Base-by-base conservation (phyloP, 2,888 invertebrate genomes). In the Poecilobothrus nobilitatus region DNA sequence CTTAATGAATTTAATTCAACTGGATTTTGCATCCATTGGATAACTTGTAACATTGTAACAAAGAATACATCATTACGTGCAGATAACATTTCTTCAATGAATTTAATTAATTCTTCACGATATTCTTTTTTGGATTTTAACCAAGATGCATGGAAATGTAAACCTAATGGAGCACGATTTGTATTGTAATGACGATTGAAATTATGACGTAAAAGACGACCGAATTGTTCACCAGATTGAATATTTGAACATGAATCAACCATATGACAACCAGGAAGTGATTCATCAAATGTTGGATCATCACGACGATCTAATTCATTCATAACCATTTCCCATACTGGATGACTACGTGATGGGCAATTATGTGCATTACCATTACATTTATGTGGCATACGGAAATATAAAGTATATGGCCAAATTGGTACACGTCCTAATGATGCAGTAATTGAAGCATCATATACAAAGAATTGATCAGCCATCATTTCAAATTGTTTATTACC, bases 271-370 rank as follows among this genome's bases (percentile, higher is more conserved):
- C 95, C 94, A 61, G 95, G 94, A 69, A 95, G 85, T 6, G 92
- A 92, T 81, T 95, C 95, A 78, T 95, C 95, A 80, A 95, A 95
- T 7, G 92, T 92, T 6, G 95, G 95, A 78, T 95, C 95, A 80
- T 95, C 95, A 81, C 95, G 88, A 81, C 95, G 88, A 83, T 95
- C 95, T 75, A 95, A 83, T 80, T 95, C 95, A 79, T 95, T 95
- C 93, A 95, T 94, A 67, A 95, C 95, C 89, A 95, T 95, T 83
- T 95, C 95, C 95, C 95, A 95, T 63, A 95, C 93, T 34, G 95
- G 94, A 77, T 95, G 95, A 76, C 92, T 92, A 79, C 91, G 85
- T 66, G 91, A 91, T 27, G 95, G 95, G 77, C 95, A 95, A 81
- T 95, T 95, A 79, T 94, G 94, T 20, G 94, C 94, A 79, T 95